Evolutionary conservation across 2,888 invertebrate genomes (phyloP).

Genomic region (Drosophila pseudotalamancana): DNA sequence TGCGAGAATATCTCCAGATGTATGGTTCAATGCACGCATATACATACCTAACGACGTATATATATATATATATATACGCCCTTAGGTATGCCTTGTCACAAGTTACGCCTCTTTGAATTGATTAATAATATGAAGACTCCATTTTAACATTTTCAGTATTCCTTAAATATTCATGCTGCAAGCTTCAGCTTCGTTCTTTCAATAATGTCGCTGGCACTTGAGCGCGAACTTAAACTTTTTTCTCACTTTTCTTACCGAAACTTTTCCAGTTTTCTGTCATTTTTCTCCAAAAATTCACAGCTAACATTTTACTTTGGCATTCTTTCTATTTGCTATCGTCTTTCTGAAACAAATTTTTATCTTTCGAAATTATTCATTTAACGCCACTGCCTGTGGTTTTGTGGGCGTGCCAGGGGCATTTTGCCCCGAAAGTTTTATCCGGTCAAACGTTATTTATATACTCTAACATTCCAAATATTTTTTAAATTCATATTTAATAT

Average conservation of each 20-base stretch:
- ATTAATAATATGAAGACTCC: conserved; percentile 6
- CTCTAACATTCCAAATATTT: neutral
- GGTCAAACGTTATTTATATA: neutral
- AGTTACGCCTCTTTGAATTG: conserved; percentile 8
- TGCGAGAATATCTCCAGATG: conserved; percentile 18
- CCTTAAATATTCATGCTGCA: conserved; percentile 41
- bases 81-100: conserved; percentile 2
- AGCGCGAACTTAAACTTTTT: conserved; percentile 69
- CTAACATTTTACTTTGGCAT: conserved; percentile 37
- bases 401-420: conserved; percentile 30
- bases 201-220: conserved; percentile 52
- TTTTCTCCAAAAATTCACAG: conserved; percentile 38
- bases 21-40: too few relatives aligned
- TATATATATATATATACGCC: neutral
- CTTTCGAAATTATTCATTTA: conserved; percentile 65
- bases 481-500: neutral
- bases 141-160: conserved; percentile 51
- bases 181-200: conserved; percentile 11
- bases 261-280: conserved; percentile 76
- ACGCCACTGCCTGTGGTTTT: conserved; percentile 57
- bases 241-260: conserved; percentile 68
- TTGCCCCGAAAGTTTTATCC: conserved; percentile 23
- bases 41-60: neutral
- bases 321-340: conserved; percentile 13
- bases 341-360: conserved; percentile 65